Conservation (phyloP, 35 echinoderm and acorn worm genomes). For the Anneissia japonica region DNA sequence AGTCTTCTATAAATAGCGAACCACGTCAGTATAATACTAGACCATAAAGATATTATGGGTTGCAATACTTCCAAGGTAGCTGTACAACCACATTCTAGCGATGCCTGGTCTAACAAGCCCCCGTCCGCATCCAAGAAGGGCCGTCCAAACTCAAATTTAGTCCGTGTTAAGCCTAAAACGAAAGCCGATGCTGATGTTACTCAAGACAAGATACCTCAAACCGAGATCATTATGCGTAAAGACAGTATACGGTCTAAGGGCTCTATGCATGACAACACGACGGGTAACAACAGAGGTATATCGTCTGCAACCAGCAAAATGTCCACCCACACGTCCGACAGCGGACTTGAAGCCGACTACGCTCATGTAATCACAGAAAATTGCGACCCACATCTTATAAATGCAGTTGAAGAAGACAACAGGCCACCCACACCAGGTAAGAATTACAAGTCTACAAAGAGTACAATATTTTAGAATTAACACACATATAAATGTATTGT, state of each 20-base stretch:
- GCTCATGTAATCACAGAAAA: constrained; percentile 75
- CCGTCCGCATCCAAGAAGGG: neutral
- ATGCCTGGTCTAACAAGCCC: neutral
- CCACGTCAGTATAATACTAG: too few relatives aligned
- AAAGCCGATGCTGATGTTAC: neutral
- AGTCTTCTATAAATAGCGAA: too few relatives aligned
- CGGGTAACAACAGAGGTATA: constrained; percentile 34
- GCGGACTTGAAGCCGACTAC: constrained; percentile 76
- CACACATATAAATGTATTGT: too few relatives aligned
- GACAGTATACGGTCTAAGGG: neutral
- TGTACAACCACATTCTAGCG: neutral
- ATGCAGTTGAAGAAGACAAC: constrained; percentile 30
- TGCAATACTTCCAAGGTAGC: neutral
- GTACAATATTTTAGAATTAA: too few relatives aligned
- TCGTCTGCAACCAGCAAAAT: constrained; percentile 88
- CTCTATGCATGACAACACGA: neutral
- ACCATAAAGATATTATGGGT: neutral
- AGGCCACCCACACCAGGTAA: constrained; percentile 91
- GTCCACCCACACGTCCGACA: constrained; percentile 71
- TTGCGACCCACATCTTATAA: constrained; percentile 24
- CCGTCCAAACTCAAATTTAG: neutral
- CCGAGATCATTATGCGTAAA: neutral
- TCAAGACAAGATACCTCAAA: neutral
- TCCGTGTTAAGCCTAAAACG: neutral
- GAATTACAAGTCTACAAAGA: too few relatives aligned